phyloP scores from a whole-genome alignment of 2,888 invertebrate genomes.

The Conops quadrifasciatus region DNA sequence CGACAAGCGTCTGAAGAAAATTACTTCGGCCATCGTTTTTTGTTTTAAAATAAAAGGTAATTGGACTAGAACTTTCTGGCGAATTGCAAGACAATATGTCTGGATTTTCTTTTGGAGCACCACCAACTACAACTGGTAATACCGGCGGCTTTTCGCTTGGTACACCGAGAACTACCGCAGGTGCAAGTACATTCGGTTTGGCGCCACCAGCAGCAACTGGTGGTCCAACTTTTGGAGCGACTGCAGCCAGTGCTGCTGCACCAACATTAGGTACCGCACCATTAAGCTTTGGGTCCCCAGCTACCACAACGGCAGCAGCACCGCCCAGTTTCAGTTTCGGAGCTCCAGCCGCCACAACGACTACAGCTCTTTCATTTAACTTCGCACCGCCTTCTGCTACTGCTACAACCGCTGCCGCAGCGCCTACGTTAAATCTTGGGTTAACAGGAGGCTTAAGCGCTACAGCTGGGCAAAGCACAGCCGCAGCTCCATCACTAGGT shows the following conservation, averaged over 20 bases:
- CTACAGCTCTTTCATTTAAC: conserved; percentile 47
- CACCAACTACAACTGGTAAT: conserved; percentile 38
- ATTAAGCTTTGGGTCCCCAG: conserved; percentile 39
- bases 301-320: conserved; percentile 35
- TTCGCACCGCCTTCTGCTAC: conserved; percentile 44
- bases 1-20: neutral
- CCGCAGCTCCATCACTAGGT: conserved; percentile 45
- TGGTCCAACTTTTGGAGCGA: conserved; percentile 24
- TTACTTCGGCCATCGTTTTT: neutral
- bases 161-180: conserved; percentile 40
- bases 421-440: conserved; percentile 37
- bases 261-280: conserved; percentile 42
- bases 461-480: conserved; percentile 12
- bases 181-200: conserved; percentile 41
- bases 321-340: conserved; percentile 49
- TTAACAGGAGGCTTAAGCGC: neutral
- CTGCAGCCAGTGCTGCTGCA: conserved; percentile 41
- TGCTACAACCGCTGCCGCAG: conserved; percentile 40
- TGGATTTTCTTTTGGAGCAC: conserved; percentile 44
- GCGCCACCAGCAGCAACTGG: conserved; percentile 35
- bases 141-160: conserved; percentile 48
- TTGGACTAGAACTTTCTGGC: neutral
- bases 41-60: conserved; percentile 11
- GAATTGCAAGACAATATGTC: conserved; percentile 39
- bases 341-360: conserved; percentile 36